Evolutionary conservation across 2,113 vertebrate genomes (phyloP).

Genomic region (Rallus limicola): DNA sequence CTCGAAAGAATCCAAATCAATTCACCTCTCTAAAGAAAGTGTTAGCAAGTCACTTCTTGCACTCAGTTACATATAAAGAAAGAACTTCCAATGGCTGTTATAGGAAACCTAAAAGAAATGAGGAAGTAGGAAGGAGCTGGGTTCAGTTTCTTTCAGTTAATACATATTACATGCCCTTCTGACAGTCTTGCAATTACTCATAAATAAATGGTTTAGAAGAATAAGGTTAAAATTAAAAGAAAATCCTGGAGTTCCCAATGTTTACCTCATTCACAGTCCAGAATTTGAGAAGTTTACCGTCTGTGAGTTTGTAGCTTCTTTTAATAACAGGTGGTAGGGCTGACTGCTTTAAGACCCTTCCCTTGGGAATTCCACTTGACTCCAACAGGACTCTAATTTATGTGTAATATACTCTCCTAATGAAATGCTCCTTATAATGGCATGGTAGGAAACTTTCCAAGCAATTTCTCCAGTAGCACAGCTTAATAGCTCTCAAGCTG

Average conservation of each 20-base stretch:
- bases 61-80: background rate
- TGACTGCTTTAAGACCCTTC: background rate
- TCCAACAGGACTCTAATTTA: background rate
- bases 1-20: background rate
- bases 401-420: background rate
- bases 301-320: background rate
- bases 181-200: background rate
- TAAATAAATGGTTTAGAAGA: background rate
- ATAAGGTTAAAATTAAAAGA: background rate
- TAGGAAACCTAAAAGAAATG: background rate
- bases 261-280: background rate
- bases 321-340: background rate
- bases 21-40: background rate
- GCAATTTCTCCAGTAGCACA: background rate
- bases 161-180: background rate
- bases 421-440: background rate
- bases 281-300: background rate
- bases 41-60: background rate
- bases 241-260: background rate
- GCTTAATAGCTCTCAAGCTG: background rate
- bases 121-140: background rate
- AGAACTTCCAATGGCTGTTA: background rate
- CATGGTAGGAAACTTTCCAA: background rate
- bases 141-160: background rate
- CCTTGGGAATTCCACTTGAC: background rate